A percentile compares a stretch with the other conserved stretches of the same genome.
Conservation (phyloP, 1,140 invertebrate species). For the Chelonus insularis region DNA sequence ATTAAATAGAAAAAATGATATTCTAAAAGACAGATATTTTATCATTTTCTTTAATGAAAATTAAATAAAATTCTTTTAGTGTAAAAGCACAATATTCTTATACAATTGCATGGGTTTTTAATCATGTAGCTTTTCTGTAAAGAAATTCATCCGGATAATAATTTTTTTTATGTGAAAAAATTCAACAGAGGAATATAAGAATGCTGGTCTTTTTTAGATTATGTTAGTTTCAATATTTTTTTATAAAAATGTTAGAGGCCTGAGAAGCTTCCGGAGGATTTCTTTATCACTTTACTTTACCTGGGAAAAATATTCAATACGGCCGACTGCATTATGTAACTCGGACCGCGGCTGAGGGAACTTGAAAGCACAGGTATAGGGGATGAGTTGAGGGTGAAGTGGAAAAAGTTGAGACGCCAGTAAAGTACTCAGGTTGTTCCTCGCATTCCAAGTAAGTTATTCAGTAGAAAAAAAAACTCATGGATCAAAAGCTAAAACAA, state of each 20-base stretch:
- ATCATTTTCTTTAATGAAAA: no score
- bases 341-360: constrained; percentile 32
- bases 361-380: constrained; percentile 37
- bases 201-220: no score
- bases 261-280: constrained; percentile 33
- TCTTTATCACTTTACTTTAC: constrained; percentile 45
- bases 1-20: no score
- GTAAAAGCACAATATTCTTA: no score
- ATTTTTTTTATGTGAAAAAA: no score
- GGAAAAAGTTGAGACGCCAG: constrained; percentile 36
- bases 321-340: constrained; percentile 49
- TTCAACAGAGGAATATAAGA: no score
- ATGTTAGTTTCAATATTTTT: no score
- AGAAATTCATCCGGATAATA: no score
- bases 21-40: no score
- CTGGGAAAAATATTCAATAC: constrained; percentile 46
- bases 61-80: no score
- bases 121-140: no score
- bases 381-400: constrained; percentile 12
- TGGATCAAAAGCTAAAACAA: constrained; percentile 21
- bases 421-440: constrained; percentile 29
- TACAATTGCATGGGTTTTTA: no score
- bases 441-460: constrained; percentile 29
- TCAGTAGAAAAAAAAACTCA: constrained; percentile 1
- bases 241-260: constrained; percentile 26